Base-by-base conservation (phyloP, 2,113 vertebrate species). In the Eleginops maclovinus region DNA sequence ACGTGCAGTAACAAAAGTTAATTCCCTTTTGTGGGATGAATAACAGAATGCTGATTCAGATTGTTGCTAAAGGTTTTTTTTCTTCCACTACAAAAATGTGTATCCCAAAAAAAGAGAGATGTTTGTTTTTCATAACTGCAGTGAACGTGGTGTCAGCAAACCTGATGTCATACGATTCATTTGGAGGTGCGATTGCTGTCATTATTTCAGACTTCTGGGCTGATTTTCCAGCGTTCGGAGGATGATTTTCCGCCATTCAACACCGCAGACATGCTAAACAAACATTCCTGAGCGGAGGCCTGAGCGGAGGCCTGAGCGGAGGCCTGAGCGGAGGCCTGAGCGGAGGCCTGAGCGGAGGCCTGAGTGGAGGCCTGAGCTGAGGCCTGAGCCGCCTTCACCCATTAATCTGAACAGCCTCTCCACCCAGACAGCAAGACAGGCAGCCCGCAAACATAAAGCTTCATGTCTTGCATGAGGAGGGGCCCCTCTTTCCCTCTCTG, bases 361-460 rank as follows among this genome's bases (percentile, higher is more conserved):
- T 56, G 21, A 61, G 62, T n/a, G n/a, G n/a, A n/a, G n/a, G n/a
- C n/a, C n/a, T n/a, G 21, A 43, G 28, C 22, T 47, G 26, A 72
- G 26, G 55, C 63, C 40, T 56, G 21, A 61, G 62, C 19, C 31
- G 49, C 51, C 50, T 43, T 44, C 61, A n/a, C 49, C 64, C 26
- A 36, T 69, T 59, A 12, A 22, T 58, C 53, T 86, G 19, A 88
- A 70, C 60, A n/a, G 59, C 56, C 58, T 76, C 68, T 79, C 26
- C 62, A 75, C 8, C 47, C 54, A 62, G 63, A 77, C 69, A 59
- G 69, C 64, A 55, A 72, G 60, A 21, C 50, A 59, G 41, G 36
- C 60, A 53, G 36, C 67, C n/a, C n/a, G n/a, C n/a, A 65, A 41
- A 61, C 58, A 76, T 36, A 58, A 64, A 26, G 36, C 59, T 67